Base-by-base conservation (phyloP, 2,113 vertebrate species). In the Megaceryle maxima region DNA sequence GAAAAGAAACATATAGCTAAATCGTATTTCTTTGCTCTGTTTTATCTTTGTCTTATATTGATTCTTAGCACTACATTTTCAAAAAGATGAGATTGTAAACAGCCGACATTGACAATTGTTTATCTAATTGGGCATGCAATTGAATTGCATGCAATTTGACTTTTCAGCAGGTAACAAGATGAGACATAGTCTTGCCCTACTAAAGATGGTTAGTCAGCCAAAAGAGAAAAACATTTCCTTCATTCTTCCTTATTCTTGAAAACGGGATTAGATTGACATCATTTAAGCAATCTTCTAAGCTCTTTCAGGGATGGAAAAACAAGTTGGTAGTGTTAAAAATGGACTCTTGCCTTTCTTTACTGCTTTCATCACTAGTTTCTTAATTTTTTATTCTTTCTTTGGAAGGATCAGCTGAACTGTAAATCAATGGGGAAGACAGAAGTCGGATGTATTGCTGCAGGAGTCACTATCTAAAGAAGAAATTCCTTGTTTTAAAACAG, bases 81-180 rank as follows among this genome's bases (percentile, higher is more conserved):
- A 74, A 90, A 94, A 93, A 48, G 10, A 85, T 89, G 28, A 16
- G 29, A 69, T 25, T 89, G 60, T 75, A 66, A 75, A 51, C 6
- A 21, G 70, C 17, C 5, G 4, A 29, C 63, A 87, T 35, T 88
- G 77, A 51, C 63, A 92, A 90, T 77, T 96, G 57, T 55, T 96
- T 90, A 37, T 72, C 68, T 94, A 94, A 94, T 91, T 94, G 67
- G 55, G 62, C 92, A 70, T 94, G 29, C 68, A 87, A 64, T 62
- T 22, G 21, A 63, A 74, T 82, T 88, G 64, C 20, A 68, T 74
- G 46, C 31, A 53, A 26, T 92, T 90, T 96, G 83, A 87, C 75
- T 92, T 97, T 96, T 82, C 68, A 74, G 50, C 60, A 94, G 83
- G 69, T 94, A 78, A 78, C 57, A 88, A 80, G 50, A 81, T 35